phyloP scores from a whole-genome alignment of 2,888 invertebrate genomes.

The Subacronicta megacephala region DNA sequence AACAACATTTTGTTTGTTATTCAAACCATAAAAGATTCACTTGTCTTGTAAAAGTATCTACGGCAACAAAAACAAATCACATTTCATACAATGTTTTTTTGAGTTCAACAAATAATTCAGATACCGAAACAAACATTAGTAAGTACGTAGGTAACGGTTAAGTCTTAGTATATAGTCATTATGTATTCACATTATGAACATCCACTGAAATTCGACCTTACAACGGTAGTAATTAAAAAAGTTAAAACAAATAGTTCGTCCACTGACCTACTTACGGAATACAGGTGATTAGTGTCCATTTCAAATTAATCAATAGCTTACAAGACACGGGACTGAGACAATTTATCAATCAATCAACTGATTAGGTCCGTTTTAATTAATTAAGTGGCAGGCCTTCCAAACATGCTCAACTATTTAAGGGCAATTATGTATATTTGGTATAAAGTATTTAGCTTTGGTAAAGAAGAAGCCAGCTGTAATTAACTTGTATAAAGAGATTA shows the following conservation, averaged over 20 bases:
- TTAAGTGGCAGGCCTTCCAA: slow-evolving; percentile 25
- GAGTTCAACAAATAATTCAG: not conserved
- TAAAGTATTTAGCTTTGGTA: no score
- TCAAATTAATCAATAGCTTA: slow-evolving; percentile 42
- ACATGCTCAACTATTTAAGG: slow-evolving; percentile 15
- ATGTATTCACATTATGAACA: not conserved
- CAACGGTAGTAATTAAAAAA: no score
- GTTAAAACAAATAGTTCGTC: no score
- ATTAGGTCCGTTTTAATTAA: slow-evolving; percentile 44
- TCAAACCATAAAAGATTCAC: no score
- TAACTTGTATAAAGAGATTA: not conserved
- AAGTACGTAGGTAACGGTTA: no score
- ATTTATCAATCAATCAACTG: slow-evolving; percentile 45
- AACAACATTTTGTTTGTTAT: no score
- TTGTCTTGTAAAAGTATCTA: no score
- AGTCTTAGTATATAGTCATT: not conserved
- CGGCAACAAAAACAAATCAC: no score
- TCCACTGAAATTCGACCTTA: not conserved
- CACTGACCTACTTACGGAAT: not conserved
- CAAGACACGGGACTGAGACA: slow-evolving; percentile 15
- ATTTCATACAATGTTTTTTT: no score
- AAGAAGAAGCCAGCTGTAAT: not conserved
- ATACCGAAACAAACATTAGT: not conserved
- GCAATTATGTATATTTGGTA: slow-evolving; percentile 2
- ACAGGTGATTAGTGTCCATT: slow-evolving; percentile 6